These are phyloP conservation scores for Periplaneta americana DNA, from an alignment of 1,140 invertebrate genomes.

Conservation along the genomic window DNA sequence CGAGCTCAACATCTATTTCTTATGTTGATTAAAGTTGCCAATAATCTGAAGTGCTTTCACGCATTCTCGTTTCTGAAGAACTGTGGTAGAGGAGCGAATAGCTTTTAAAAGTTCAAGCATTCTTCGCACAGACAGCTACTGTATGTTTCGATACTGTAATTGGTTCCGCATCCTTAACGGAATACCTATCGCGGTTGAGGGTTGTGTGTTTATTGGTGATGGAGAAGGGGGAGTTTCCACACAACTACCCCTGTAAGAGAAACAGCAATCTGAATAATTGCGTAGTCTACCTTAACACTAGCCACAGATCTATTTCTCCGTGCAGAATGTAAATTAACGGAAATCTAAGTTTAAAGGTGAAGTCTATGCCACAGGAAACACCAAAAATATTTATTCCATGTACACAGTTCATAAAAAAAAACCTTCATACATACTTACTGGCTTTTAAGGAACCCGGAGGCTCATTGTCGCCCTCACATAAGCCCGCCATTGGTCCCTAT, in stretches of 20 bases:
- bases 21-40: background rate
- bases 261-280: background rate
- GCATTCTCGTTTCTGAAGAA: background rate
- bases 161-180: background rate
- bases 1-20: too few species aligned
- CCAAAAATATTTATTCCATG: background rate
- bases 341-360: background rate
- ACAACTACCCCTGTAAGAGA: background rate
- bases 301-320: background rate
- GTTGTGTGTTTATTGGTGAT: background rate
- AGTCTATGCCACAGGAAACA: background rate
- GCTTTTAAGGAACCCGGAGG: background rate
- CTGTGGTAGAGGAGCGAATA: background rate
- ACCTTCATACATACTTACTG: background rate
- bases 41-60: background rate
- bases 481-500: background rate
- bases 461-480: too few species aligned
- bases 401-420: background rate
- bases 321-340: background rate
- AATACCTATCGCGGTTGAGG: background rate
- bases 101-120: background rate
- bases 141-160: background rate
- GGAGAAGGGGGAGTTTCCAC: background rate
- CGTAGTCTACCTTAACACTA: too few species aligned
- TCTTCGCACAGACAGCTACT: background rate